Base-by-base conservation (phyloP, 2,113 vertebrate species). In the Entelurus aequoreus region DNA sequence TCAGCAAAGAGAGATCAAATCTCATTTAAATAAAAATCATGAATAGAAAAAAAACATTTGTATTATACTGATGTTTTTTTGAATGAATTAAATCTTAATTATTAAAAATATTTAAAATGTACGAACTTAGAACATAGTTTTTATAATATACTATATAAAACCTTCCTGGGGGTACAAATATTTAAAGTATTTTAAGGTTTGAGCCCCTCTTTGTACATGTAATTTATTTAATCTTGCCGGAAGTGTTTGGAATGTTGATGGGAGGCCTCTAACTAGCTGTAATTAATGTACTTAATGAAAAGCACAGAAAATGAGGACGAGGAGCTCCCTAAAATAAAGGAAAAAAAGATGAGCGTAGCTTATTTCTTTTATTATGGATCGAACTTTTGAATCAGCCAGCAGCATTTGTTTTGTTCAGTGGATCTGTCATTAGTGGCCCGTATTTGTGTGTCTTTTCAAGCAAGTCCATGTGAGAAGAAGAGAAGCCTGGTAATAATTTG, bases 291-390 rank as follows among this genome's bases (percentile, higher is more conserved):
- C n/a, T 19, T 60, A 3, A 9, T 46, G 66, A 75, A 71, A 88
- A 89, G 85, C 88, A 90, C 88, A 88, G 79, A 73, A 72, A 71
- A 35, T 10, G 75, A 81, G 68, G 72, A 40, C 21, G 55, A 21
- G 55, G 16, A 37, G n/a, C 54, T 44, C 16, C 10, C n/a, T 19
- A 38, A 37, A 44, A 28, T 28, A 38, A 14, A 19, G 16, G 7
- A 19, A 42, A 12, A 44, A 11, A 56, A 65, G 57, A 66, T 44
- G 50, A 65, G 68, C 48, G 67, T 60, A 70, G 40, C 56, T 68
- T 52, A 1, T 66, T 75, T 74, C 14, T 62, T 77, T 68, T 47
- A 44, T 80, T 50, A 46, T 4, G 1, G 38, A 57, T 44, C 19
- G 49, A 59, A 59, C 49, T 77, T 55, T 62, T 65, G 61, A 70